Base-by-base conservation (phyloP, 2,113 vertebrate species). In the Antigone vipio region DNA sequence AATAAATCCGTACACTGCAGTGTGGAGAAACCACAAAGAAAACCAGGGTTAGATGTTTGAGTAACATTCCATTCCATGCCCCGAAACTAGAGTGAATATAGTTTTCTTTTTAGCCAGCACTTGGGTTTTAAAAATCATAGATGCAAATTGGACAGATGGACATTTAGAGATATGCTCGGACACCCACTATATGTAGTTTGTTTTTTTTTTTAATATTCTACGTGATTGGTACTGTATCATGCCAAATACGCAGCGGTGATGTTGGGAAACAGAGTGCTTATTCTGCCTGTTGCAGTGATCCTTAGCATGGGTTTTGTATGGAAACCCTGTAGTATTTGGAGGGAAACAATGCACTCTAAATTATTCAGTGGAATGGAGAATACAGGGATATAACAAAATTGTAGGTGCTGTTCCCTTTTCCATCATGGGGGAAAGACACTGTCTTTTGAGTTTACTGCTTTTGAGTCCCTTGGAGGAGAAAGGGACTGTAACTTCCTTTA, bases 221-320 rank as follows among this genome's bases (percentile, higher is more conserved):
- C 0, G 0, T 76, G 50, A 15, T 27, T 88, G 26, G 23, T 74
- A 22, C n/a, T 34, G 14, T 74, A 19, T 82, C 1, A 2, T 60
- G 52, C 71, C 52, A 85, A 69, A 67, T 78, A 60, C 0, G 0
- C 27, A n/a, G 2, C 45, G 27, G 49, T 58, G 35, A 4, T 40
- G 5, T 69, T 82, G 34, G 45, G 72, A 88, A 47, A 45, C 14
- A 30, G 22, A 66, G 26, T 35, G 45, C 17, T 91, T 71, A 12
- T 67, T 87, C 22, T 85, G 27, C 47, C 50, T 80, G 10, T 89
- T 77, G 81, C 34, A 40, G 24, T 45, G 62, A 52, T 72, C 3
- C 9, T 56, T 93, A 32, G 15, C 5, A 2, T 60, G n/a, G 9
- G 3, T 68, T 80, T 77, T 79, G 9, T 42, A 14, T 55, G 45